Percentiles rank a stretch among this genome's conserved stretches.
Conservation (phyloP, 1,140 invertebrate genomes). For the Solen grandis region DNA sequence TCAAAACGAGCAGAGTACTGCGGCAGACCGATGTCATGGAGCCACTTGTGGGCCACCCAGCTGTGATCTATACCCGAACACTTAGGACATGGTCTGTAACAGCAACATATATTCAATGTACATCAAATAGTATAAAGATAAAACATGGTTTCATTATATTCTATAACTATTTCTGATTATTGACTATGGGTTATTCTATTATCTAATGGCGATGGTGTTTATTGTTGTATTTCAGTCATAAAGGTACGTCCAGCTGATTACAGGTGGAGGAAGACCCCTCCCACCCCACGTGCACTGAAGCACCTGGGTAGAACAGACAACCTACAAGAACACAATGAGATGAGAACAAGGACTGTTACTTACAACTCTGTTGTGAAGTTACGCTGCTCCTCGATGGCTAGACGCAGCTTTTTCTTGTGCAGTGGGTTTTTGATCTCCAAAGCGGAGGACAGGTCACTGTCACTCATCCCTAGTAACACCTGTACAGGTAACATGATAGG, state of each 20-base stretch:
- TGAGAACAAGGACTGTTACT: neutral
- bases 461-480: conserved; percentile 93
- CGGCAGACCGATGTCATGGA: conserved; percentile 93
- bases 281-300: too few relatives aligned
- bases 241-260: too few relatives aligned
- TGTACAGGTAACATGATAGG: conserved; percentile 74
- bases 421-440: conserved; percentile 93
- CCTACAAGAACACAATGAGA: too few relatives aligned
- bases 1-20: conserved; percentile 94
- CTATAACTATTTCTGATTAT: too few relatives aligned
- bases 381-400: conserved; percentile 95
- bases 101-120: neutral
- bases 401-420: conserved; percentile 94
- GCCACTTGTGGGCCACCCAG: conserved; percentile 95
- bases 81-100: conserved; percentile 90
- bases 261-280: too few relatives aligned
- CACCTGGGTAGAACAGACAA: too few relatives aligned
- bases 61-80: conserved; percentile 93
- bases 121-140: neutral
- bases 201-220: too few relatives aligned
- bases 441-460: conserved; percentile 92
- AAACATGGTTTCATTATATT: too few relatives aligned
- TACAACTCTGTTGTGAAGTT: conserved; percentile 85
- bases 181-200: too few relatives aligned
- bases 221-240: too few relatives aligned